phyloP scores from a whole-genome alignment of 1,140 invertebrate genomes.

The Elysia chlorotica region DNA sequence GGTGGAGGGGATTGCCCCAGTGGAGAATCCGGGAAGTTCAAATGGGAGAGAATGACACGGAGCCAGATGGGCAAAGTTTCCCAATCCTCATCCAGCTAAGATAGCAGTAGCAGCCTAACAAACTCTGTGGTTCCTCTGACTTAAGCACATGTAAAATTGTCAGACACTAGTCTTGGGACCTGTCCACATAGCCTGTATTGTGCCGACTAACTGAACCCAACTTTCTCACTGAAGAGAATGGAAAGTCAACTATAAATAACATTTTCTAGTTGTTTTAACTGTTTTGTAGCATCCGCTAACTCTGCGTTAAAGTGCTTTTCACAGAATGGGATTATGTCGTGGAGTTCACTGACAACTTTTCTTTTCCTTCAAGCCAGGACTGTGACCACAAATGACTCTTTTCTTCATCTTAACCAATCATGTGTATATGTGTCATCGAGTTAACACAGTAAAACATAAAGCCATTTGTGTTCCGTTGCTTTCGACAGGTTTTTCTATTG shows the following conservation, averaged over 20 bases:
- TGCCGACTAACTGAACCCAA: background rate
- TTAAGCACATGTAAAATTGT: background rate
- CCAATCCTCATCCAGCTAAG: conserved; percentile 22
- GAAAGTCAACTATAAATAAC: background rate
- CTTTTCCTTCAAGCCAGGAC: no score
- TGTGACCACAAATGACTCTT: no score
- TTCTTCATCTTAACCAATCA: no score
- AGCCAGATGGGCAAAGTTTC: conserved; percentile 40
- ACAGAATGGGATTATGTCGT: no score
- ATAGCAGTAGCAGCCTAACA: background rate
- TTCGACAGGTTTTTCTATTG: no score
- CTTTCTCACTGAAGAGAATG: background rate
- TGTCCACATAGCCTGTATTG: background rate
- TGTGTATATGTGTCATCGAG: no score
- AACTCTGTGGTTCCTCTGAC: background rate
- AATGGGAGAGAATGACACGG: conserved; percentile 48
- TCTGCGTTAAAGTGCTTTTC: no score
- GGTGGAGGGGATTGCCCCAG: conserved; percentile 30
- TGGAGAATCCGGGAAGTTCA: background rate
- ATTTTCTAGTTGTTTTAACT: background rate
- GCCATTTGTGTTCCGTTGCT: no score
- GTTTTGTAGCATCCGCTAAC: no score
- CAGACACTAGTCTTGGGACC: background rate
- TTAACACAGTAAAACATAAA: no score
- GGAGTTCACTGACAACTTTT: no score